Evolutionary conservation across 1,140 invertebrate genomes (phyloP), one percentile per base, ranked within the genome.

Genomic region (Propsilocerus akamusi): DNA sequence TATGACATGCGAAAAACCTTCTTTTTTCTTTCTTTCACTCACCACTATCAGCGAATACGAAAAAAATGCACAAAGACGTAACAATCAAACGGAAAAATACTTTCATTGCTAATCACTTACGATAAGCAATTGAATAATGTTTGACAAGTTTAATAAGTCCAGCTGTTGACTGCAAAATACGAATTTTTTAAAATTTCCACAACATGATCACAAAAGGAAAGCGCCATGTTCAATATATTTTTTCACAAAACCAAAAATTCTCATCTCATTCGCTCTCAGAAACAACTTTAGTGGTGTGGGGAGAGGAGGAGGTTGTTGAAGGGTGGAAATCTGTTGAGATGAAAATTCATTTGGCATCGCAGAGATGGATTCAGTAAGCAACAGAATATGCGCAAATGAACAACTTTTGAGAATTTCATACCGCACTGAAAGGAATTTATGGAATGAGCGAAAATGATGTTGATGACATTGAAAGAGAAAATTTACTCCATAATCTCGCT

Each of bases 191-290:
- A 41, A 41, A 41, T 20, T 41, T 20, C 5, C 34, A 41, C 34
- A 41, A 41, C 14, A n/a, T 41, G 8, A 20, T 41, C 34, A 17
- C 17, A 20, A n/a, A n/a, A n/a, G n/a, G n/a, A n/a, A n/a, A 17
- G 5, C 34, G 34, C 34, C 34, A 41, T 41, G 34, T 41, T 41
- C 34, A 41, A 41, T 41, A 20, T 41, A 20, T 20, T 20, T 20
- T 41, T 41, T 41, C 34, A 41, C 34, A 41, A 41, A 41, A 17
- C n/a, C n/a, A n/a, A n/a, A n/a, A n/a, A n/a, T n/a, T n/a, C n/a
- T n/a, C n/a, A n/a, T n/a, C n/a, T n/a, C n/a, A n/a, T n/a, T n/a
- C n/a, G 17, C 34, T 41, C 34, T 41, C 34, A 41, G 14, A 41
- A 14, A 41, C 8, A 17, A 17, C 22, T 41, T 41, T 41, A 12